Conservation (phyloP, 2,113 vertebrate species). For the Dissostichus mawsoni region DNA sequence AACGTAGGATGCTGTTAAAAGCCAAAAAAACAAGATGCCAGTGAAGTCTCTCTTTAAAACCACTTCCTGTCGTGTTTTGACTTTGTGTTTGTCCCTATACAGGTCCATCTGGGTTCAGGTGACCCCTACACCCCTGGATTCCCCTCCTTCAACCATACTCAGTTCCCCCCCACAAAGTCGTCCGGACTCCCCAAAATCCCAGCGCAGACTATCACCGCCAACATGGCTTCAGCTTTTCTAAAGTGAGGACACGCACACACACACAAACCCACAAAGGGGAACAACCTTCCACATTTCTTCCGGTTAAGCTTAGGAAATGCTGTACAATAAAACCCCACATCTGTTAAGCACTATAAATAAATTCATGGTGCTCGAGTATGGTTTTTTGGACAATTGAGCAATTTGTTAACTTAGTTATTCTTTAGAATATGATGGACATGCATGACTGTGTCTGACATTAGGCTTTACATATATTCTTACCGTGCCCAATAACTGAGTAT, state of each 20-base stretch:
- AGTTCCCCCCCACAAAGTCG: slow-evolving; percentile 89
- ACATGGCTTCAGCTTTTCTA: slow-evolving; percentile 76
- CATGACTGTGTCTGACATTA: too few species aligned
- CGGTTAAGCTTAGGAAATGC: too few species aligned
- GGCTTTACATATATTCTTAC: too few species aligned
- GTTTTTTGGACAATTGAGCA: too few species aligned
- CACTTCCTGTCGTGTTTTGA: background rate
- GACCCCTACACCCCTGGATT: slow-evolving; percentile 98
- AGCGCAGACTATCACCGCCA: slow-evolving; percentile 90
- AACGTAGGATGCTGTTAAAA: too few species aligned
- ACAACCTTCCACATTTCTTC: background rate
- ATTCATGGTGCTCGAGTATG: too few species aligned
- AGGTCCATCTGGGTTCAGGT: slow-evolving; percentile 95
- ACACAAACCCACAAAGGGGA: background rate
- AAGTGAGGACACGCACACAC: slow-evolving; percentile 74
- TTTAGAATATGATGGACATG: too few species aligned
- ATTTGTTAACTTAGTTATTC: too few species aligned
- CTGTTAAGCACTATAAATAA: too few species aligned
- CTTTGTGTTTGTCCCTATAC: slow-evolving; percentile 17
- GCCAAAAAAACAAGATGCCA: background rate
- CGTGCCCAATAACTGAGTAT: background rate
- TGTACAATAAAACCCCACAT: too few species aligned
- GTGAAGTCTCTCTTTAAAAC: background rate
- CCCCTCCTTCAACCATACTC: slow-evolving; percentile 96
- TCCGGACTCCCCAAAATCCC: slow-evolving; percentile 91